A percentile compares a stretch with the other conserved stretches of the same genome.
phyloP scores from a whole-genome alignment of 2,113 vertebrate genomes.

The Romanogobio albipinnatus region DNA sequence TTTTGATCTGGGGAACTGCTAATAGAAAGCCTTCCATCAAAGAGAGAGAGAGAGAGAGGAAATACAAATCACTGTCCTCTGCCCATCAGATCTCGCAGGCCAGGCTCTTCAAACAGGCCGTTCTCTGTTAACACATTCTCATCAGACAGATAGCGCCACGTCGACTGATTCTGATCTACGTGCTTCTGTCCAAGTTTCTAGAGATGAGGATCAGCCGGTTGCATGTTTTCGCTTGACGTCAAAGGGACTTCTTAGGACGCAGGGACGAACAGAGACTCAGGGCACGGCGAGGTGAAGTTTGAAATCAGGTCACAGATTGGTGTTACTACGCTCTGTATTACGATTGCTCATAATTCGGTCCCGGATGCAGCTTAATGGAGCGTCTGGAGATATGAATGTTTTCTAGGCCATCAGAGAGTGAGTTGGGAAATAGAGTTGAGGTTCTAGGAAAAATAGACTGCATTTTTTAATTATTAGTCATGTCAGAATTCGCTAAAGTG shows the following conservation, averaged over 20 bases:
- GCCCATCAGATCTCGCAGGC: conserved; percentile 70
- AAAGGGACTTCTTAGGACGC: not conserved
- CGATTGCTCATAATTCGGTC: conserved; percentile 45
- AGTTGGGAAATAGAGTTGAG: not conserved
- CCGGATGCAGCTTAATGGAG: conserved; percentile 52
- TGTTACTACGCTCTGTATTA: conserved; percentile 49
- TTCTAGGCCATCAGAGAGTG: conserved; percentile 49
- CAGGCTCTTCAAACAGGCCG: conserved; percentile 65
- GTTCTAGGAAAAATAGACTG: not conserved
- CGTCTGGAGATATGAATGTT: conserved; percentile 51
- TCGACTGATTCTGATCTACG: conserved; percentile 1
- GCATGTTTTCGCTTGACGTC: not conserved
- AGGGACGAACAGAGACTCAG: not conserved
- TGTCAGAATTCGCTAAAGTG: not conserved
- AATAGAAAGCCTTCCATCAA: conserved; percentile 74
- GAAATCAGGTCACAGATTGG: conserved; percentile 49
- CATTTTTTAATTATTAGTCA: conserved; percentile 1
- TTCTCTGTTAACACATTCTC: conserved; percentile 65
- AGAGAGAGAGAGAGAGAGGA: conserved; percentile 68
- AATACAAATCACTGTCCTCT: conserved; percentile 72
- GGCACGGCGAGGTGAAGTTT: conserved; percentile 31
- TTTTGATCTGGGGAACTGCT: conserved; percentile 66
- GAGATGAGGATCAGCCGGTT: not conserved
- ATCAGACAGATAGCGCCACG: conserved; percentile 61
- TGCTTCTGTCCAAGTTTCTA: not conserved